Evolutionary conservation across 1,140 invertebrate species (phyloP).

Genomic region (Telenomus remus): DNA sequence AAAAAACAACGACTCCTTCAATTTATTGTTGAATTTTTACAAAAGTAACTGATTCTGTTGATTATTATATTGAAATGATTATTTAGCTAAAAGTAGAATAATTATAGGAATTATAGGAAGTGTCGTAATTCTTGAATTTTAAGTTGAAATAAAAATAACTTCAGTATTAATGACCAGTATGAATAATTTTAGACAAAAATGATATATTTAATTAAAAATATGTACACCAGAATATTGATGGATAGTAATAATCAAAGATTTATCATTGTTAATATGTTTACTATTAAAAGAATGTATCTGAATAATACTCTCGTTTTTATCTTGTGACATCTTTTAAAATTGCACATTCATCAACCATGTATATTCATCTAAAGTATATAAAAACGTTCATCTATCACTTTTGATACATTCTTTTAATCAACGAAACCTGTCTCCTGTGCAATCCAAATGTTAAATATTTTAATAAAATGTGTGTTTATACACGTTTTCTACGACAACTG

Average conservation of each 20-base stretch:
- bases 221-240: not conserved
- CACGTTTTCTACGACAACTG: slow-evolving; percentile 12
- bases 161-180: too few relatives aligned
- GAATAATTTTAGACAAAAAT: too few relatives aligned
- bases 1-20: too few relatives aligned
- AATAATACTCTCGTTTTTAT: not conserved
- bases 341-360: too few relatives aligned
- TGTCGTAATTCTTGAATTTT: too few relatives aligned
- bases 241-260: slow-evolving; percentile 10
- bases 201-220: not conserved
- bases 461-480: slow-evolving; percentile 31
- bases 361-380: not conserved
- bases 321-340: too few relatives aligned
- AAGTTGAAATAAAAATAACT: too few relatives aligned
- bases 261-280: slow-evolving; percentile 32
- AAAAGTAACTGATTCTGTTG: too few relatives aligned
- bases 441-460: slow-evolving; percentile 46
- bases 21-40: too few relatives aligned
- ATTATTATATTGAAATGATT: too few relatives aligned
- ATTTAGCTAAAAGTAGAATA: too few relatives aligned
- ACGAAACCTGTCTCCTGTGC: slow-evolving; percentile 14
- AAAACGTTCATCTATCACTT: slow-evolving; percentile 4
- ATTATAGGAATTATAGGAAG: too few relatives aligned
- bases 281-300: slow-evolving; percentile 26
- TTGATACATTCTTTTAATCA: slow-evolving; percentile 25